Base-by-base conservation (phyloP, 2,797 vertebrate species). In the Tapirus indicus region DNA sequence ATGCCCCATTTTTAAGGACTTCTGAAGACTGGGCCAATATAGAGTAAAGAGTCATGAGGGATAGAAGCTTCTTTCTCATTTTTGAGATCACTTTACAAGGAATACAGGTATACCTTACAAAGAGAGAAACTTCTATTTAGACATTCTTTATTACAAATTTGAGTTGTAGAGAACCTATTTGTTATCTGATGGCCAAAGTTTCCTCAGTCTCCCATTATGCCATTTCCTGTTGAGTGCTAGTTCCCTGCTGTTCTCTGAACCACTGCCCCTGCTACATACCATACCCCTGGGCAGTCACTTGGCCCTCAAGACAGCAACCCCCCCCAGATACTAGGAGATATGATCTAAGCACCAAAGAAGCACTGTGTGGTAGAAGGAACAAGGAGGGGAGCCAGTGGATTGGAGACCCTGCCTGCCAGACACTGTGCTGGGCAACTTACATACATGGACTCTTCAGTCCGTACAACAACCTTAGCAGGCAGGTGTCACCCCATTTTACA, bases 381-480 rank as follows among this genome's bases (percentile, higher is more conserved):
- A 10, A 49, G 52, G 69, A 58, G 32, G 27, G 29, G n/a, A 27
- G 84, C 14, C 17, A 29, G 29, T 13, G 29, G 11, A 9, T 6
- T 20, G 7, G 54, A 78, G 27, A 38, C 27, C 32, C 64, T 25
- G 72, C 8, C 25, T 2, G 60, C 41, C 84, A 27, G 44, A 75
- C 49, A 4, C 3, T 1, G 1, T 0, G 2, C 20, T 0, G 12
- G 7, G 54, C 0, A 0, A 35, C 18, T 47, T 11, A n/a, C 5
- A 16, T 12, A 13, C 0, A 23, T 5, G 18, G 41, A n/a, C 38
- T 52, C 4, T 0, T 49, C 9, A 9, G 25, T 18, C 3, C 44
- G 11, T 4, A 68, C 27, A 32, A 8, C 29, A 5, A 11, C 41
- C 74, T 49, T 16, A 16, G 10, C 27, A 25, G 20, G n/a, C 4